phyloP scores from a whole-genome alignment of 2,113 vertebrate genomes.

The Sus scrofa region DNA sequence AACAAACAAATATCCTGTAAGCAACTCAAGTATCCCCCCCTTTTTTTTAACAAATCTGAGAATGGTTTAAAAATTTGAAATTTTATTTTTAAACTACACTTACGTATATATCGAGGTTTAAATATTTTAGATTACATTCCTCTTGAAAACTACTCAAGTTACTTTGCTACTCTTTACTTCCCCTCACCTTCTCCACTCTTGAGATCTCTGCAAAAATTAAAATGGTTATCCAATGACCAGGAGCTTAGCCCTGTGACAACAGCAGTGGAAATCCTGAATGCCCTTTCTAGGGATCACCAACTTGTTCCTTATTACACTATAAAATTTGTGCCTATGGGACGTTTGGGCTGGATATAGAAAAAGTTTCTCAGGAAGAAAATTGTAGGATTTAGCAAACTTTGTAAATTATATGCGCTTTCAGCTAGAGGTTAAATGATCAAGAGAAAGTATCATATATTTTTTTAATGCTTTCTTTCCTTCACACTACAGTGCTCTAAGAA shows the following conservation, averaged over 20 bases:
- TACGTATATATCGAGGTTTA: not conserved
- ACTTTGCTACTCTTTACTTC: not conserved
- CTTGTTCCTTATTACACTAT: not conserved
- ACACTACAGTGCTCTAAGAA: not conserved
- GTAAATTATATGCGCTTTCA: not conserved
- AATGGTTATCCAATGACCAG: not conserved
- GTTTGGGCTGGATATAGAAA: not conserved
- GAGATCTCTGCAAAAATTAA: not conserved
- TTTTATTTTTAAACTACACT: not conserved
- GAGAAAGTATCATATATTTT: not conserved
- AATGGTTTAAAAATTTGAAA: not conserved
- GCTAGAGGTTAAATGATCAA: not conserved
- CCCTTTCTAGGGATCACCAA: not conserved
- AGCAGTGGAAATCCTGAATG: not conserved
- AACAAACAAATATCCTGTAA: not conserved
- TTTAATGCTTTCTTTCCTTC: not conserved
- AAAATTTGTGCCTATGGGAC: not conserved
- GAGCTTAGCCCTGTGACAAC: not conserved
- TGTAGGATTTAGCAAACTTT: slow-evolving; percentile 10
- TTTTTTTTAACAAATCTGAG: not conserved
- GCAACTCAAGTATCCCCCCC: not conserved
- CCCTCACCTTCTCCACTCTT: not conserved
- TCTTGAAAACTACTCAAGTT: not conserved
- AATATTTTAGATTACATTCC: not conserved
- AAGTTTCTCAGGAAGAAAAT: not conserved